These are phyloP conservation scores for Psammodynastes pulverulentus DNA, from an alignment of 2,113 vertebrate species.

Conservation along the genomic window DNA sequence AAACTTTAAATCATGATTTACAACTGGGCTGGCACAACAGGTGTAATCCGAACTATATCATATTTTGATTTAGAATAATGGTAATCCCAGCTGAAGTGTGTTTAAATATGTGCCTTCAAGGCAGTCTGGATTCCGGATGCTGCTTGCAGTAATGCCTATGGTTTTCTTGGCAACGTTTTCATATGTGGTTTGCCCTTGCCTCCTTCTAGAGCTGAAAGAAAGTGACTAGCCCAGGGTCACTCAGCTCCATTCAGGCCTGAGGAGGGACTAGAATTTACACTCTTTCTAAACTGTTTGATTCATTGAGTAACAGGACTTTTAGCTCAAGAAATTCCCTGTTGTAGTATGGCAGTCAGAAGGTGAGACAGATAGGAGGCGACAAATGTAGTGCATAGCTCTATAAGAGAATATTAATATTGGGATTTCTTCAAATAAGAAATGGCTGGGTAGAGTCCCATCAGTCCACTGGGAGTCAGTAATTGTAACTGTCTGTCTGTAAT, in stretches of 20 bases:
- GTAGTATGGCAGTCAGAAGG: not conserved
- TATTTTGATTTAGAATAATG: not conserved
- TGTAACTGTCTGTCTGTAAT: not conserved
- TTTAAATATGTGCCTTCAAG: not conserved
- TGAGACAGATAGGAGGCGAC: not conserved
- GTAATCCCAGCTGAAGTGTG: not conserved
- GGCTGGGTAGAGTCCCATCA: not conserved
- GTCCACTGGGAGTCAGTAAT: not conserved
- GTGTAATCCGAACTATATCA: not conserved
- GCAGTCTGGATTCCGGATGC: not conserved
- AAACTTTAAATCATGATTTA: not conserved
- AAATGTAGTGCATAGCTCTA: not conserved
- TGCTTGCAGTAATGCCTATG: not conserved
- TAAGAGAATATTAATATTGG: not conserved
- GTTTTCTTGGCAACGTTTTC: not conserved
- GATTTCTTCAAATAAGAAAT: not conserved
- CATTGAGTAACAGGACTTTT: not conserved
- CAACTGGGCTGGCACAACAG: not conserved
- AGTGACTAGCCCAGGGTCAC: not conserved
- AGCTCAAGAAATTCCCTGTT: not conserved
- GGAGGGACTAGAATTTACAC: not conserved
- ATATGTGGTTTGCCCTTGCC: not conserved
- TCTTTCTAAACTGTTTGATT: not conserved
- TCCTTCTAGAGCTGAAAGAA: not conserved
- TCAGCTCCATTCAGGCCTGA: not conserved